Base-by-base conservation (phyloP, 2,113 vertebrate genomes). In the Tauraco erythrolophus region DNA sequence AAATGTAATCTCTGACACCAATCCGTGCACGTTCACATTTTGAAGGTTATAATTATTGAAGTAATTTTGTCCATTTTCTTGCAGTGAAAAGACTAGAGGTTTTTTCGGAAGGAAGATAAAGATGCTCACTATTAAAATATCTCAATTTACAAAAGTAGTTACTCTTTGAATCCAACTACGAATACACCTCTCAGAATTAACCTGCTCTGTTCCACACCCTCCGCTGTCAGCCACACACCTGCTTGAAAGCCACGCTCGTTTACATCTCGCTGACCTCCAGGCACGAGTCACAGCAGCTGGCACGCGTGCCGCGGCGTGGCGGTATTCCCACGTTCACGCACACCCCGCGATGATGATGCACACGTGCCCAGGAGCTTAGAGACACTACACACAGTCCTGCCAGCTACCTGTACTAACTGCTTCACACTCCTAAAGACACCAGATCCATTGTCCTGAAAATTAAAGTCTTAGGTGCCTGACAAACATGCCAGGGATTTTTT, bases 21-120 rank as follows among this genome's bases (percentile, higher is more conserved):
- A 48, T 19, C n/a, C 18, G 45, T 7, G 11, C 45, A 65, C 0
- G 0, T 22, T 7, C 22, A 4, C 35, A 28, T 61, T 84, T 68
- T 69, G 45, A 86, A 65, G 27, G 41, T 65, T 72, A 2, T 68
- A 21, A 64, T 74, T 91, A 66, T 61, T 45, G 31, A 17, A 50
- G 7, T 28, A 5, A 19, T 37, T 84, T 76, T 57, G 14, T 19
- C 24, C 1, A 6, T 61, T 84, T 69, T 17, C 33, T 61, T 74
- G 19, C 6, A 54, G 7, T n/a, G n/a, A 66, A 84, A 81, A 71
- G 3, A 30, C 37, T 64, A 30, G 5, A 72, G 7, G 31, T n/a
- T 65, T 58, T 65, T 50, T 24, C 6, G 3, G 30, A 57, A 68
- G 30, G 39, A 72, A 45, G 13, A 33, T 33, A 33, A 51, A n/a